phyloP scores from a whole-genome alignment of 2,113 vertebrate genomes.

The Lasiurus borealis region DNA sequence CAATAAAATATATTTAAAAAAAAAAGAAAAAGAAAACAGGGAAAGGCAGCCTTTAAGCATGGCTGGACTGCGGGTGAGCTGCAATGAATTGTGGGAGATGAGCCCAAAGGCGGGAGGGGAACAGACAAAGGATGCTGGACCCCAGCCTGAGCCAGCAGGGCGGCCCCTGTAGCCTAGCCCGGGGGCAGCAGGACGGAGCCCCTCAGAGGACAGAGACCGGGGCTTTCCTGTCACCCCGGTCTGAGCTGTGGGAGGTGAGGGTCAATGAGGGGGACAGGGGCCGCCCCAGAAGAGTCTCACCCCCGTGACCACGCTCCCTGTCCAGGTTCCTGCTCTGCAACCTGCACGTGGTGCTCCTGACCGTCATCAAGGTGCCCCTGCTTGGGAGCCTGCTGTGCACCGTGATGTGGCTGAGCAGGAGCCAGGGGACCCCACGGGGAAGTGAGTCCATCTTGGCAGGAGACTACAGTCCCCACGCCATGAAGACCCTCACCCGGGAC shows the following conservation, averaged over 20 bases:
- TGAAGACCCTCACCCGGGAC: rapidly evolving
- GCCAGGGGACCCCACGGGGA: background rate
- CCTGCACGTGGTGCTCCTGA: background rate
- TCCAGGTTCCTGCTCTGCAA: background rate
- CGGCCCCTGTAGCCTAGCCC: background rate
- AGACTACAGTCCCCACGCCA: rapidly evolving
- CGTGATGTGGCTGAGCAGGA: rapidly evolving
- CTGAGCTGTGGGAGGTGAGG: background rate
- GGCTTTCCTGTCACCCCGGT: too few species aligned
- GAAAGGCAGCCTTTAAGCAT: too few species aligned
- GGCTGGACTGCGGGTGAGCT: background rate
- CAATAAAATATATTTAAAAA: too few species aligned
- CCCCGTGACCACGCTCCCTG: too few species aligned
- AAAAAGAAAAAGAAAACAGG: too few species aligned
- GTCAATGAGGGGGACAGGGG: too few species aligned
- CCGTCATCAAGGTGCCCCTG: background rate
- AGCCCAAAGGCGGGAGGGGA: background rate
- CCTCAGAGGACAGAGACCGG: background rate
- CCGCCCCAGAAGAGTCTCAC: background rate
- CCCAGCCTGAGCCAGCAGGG: background rate
- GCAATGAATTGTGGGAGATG: background rate
- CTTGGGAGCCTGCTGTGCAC: background rate
- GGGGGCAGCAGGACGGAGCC: too few species aligned
- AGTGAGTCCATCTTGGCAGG: background rate
- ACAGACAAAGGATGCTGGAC: background rate